Evolutionary conservation across 1,140 invertebrate genomes (phyloP).

Genomic region (Plutomurus gul): DNA sequence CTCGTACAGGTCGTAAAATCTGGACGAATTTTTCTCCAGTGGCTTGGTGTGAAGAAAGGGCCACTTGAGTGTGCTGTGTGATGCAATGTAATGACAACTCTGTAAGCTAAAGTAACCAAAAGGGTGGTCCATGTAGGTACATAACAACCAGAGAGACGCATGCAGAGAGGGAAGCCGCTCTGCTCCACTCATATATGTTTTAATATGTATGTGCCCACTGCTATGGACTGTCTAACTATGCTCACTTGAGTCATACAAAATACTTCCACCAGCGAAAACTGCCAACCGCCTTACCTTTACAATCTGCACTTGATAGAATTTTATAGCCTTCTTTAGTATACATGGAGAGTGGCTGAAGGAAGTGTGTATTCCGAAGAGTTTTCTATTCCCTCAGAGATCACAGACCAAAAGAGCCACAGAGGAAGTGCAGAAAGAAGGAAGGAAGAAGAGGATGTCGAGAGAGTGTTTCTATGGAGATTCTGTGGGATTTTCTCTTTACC

Average conservation of each 20-base stretch:
- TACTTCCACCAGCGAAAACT: not conserved
- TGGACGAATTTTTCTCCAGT: constrained; percentile 34
- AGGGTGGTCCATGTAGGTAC: not conserved
- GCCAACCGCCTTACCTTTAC: not conserved
- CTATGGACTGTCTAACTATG: not conserved
- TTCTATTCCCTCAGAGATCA: constrained; percentile 26
- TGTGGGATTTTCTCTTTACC: constrained; percentile 50
- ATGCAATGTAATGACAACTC: constrained; percentile 23
- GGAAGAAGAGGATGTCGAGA: constrained; percentile 11
- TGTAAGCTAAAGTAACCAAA: constrained; percentile 2
- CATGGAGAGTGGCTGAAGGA: not conserved
- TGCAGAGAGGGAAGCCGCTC: too few species aligned
- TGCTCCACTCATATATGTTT: not conserved
- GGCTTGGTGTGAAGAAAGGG: constrained; percentile 18
- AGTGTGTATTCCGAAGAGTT: not conserved
- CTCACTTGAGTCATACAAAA: not conserved
- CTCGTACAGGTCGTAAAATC: constrained; percentile 45
- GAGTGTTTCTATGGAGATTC: constrained; percentile 47
- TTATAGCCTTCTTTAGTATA: not conserved
- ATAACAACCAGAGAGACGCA: not conserved
- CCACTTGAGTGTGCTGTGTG: constrained; percentile 9
- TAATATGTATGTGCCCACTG: not conserved
- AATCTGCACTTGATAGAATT: constrained; percentile 21
- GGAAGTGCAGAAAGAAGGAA: not conserved
- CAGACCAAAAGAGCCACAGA: constrained; percentile 20